phyloP scores from a whole-genome alignment of 2,888 invertebrate genomes.

The Notodonta dromedarius region DNA sequence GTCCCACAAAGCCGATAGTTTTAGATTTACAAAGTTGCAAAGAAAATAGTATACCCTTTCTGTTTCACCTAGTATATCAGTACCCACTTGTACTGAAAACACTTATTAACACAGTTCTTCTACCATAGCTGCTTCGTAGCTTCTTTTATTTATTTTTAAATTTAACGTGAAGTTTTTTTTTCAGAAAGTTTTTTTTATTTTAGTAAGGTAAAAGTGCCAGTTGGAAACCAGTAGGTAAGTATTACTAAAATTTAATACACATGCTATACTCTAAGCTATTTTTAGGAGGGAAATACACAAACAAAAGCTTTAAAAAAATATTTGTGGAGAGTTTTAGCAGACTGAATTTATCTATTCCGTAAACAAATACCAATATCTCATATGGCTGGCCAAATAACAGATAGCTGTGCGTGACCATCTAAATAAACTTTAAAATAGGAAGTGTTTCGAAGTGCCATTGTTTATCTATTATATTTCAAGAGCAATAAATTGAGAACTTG shows the following conservation, averaged over 20 bases:
- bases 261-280: too few species aligned
- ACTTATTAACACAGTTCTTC: too few species aligned
- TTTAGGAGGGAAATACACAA: not conserved
- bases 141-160: too few species aligned
- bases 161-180: too few species aligned
- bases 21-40: too few species aligned
- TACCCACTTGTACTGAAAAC: too few species aligned
- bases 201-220: not conserved
- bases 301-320: not conserved
- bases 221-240: not conserved
- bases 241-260: not conserved
- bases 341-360: not conserved
- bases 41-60: too few species aligned
- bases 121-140: too few species aligned
- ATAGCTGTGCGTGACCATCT: conserved; percentile 20
- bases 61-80: too few species aligned
- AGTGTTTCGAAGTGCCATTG: conserved; percentile 7
- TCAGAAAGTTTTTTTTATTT: too few species aligned
- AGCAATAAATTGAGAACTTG: not conserved
- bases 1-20: too few species aligned
- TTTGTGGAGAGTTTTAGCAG: conserved; percentile 2
- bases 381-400: conserved; percentile 7
- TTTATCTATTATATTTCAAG: conserved; percentile 34
- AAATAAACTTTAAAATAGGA: conserved; percentile 11
- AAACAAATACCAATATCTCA: conserved; percentile 4